A percentile compares a stretch with the other conserved stretches of the same genome.
phyloP scores from a whole-genome alignment of 2,888 invertebrate genomes.

The Limnephilus rhombicus region DNA sequence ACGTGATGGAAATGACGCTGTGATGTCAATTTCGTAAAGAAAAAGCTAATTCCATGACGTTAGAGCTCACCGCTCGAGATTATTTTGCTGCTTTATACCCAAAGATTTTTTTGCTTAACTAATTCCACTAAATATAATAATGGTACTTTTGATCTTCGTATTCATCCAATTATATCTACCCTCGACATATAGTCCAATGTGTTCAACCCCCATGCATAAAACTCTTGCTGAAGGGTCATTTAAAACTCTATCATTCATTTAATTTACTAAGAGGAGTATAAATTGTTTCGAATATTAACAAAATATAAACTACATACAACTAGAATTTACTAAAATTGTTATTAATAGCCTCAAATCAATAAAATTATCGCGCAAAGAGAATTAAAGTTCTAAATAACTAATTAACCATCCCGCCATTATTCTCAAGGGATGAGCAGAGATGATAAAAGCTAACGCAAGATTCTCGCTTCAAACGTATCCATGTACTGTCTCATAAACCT shows the following conservation, averaged over 20 bases:
- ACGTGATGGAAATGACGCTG: no score
- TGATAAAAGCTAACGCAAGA: background rate
- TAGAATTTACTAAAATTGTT: background rate
- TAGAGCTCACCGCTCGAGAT: no score
- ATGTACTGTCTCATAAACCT: no score
- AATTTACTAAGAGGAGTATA: background rate
- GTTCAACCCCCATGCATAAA: background rate
- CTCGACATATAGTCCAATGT: background rate
- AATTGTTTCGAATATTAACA: background rate
- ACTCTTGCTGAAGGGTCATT: background rate
- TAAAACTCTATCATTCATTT: constrained; percentile 4
- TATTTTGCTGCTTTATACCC: no score
- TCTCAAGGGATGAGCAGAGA: background rate
- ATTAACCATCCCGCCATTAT: background rate
- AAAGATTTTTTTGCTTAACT: background rate
- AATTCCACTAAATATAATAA: background rate
- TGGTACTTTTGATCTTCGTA: background rate
- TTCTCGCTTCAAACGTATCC: no score
- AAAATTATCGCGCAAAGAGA: background rate
- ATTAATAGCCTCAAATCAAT: background rate
- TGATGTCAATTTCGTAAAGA: no score
- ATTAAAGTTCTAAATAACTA: background rate
- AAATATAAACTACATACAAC: background rate
- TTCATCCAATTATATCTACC: background rate
- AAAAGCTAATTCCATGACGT: no score